phyloP scores from a whole-genome alignment of 2,113 vertebrate genomes.

The Hyperopisus bebe region DNA sequence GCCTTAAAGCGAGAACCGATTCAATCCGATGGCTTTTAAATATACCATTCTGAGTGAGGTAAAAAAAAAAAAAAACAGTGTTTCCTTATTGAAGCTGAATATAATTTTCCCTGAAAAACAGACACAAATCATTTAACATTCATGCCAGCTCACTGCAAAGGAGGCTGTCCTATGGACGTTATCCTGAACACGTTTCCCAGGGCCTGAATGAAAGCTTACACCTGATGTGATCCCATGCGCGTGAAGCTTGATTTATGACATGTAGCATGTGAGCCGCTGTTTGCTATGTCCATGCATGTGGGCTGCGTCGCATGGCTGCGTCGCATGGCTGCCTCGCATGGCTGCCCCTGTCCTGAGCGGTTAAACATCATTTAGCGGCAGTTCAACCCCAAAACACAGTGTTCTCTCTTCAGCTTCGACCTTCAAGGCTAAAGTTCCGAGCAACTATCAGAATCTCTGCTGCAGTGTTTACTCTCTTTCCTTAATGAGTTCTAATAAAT shows the following conservation, averaged over 20 bases:
- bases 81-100: background rate
- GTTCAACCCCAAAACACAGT: background rate
- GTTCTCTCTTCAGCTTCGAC: background rate
- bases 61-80: background rate
- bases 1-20: background rate
- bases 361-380: background rate
- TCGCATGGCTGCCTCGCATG: no score
- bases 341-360: background rate
- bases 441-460: background rate
- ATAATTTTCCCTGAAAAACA: background rate
- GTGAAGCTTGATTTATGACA: background rate
- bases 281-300: background rate
- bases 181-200: background rate
- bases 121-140: background rate
- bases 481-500: constrained; percentile 2
- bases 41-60: background rate
- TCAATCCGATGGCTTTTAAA: background rate
- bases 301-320: background rate
- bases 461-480: background rate
- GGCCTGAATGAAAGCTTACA: background rate
- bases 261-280: background rate
- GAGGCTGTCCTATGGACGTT: background rate
- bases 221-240: background rate
- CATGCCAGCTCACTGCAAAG: background rate
- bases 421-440: background rate